A percentile compares a stretch with the other conserved stretches of the same genome.
These are phyloP conservation scores for Brotula barbata DNA, from an alignment of 2,797 vertebrate species.

Conservation along the genomic window DNA sequence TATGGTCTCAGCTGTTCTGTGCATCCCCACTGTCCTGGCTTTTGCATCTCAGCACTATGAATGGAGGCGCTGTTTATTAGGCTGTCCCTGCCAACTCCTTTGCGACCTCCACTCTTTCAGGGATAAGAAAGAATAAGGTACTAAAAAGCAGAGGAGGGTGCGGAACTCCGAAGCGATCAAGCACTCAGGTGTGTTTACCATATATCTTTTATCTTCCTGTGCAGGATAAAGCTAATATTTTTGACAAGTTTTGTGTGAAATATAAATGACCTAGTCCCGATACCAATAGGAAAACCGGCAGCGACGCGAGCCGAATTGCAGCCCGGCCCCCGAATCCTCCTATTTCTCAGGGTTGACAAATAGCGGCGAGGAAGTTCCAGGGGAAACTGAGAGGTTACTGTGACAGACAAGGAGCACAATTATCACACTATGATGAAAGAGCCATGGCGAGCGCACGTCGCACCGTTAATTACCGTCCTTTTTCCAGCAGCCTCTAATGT, in stretches of 20 bases:
- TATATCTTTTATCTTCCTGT: conserved; percentile 81
- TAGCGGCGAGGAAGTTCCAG: conserved; percentile 81
- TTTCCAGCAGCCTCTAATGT: conserved; percentile 98
- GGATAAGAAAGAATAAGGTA: conserved; percentile 50
- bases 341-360: conserved; percentile 89
- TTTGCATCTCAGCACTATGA: conserved; percentile 72
- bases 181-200: conserved; percentile 78
- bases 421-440: conserved; percentile 99
- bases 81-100: conserved; percentile 63
- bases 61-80: conserved; percentile 71
- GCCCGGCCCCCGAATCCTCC: conserved; percentile 67
- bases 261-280: conserved; percentile 86
- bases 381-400: conserved; percentile 88
- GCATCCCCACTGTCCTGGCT: conserved; percentile 62
- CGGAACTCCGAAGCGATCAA: conserved; percentile 57
- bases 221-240: conserved; percentile 84
- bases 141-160: conserved; percentile 41
- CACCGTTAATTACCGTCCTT: conserved; percentile 99
- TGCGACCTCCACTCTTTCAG: conserved; percentile 52
- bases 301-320: conserved; percentile 71
- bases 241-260: conserved; percentile 83
- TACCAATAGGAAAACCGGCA: conserved; percentile 84
- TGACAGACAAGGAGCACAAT: conserved; percentile 99
- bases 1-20: conserved; percentile 66
- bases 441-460: conserved; percentile 86